phyloP scores from a whole-genome alignment of 2,113 vertebrate genomes.

The Arothron firmamentum region DNA sequence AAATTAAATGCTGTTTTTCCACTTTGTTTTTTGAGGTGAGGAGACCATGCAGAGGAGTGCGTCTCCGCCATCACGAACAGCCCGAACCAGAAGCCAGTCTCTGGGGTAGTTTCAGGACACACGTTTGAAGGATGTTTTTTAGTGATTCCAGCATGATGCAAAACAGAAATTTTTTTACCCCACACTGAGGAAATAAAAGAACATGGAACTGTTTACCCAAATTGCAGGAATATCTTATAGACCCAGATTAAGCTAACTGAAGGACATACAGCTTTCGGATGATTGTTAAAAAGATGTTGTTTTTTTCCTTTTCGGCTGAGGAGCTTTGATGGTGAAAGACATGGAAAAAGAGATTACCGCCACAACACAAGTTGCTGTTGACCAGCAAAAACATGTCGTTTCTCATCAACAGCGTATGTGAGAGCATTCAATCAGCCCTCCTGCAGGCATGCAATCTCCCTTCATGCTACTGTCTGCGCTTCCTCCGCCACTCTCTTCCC shows the following conservation, averaged over 20 bases:
- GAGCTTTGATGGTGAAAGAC: conserved; percentile 42
- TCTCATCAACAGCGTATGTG: conserved; percentile 39
- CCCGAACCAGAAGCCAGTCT: too few relatives aligned
- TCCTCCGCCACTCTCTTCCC: conserved; percentile 27
- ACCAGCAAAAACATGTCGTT: conserved; percentile 54
- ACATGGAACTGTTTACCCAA: not conserved
- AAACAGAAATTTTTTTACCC: conserved; percentile 1
- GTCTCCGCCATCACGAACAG: too few relatives aligned
- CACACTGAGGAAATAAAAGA: not conserved
- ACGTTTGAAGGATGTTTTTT: not conserved
- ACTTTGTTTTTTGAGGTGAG: too few relatives aligned
- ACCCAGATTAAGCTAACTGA: conserved; percentile 11
- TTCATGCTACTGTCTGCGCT: conserved; percentile 44
- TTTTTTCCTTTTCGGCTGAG: conserved; percentile 20
- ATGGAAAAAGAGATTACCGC: conserved; percentile 43
- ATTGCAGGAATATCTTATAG: conserved; percentile 9
- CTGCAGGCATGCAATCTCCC: conserved; percentile 58
- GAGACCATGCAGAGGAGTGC: too few relatives aligned
- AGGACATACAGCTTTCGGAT: conserved; percentile 18
- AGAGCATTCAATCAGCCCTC: conserved; percentile 51
- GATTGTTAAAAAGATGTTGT: conserved; percentile 16
- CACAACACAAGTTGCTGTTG: conserved; percentile 37
- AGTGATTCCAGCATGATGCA: not conserved
- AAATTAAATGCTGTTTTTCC: too few relatives aligned
- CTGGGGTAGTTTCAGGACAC: too few relatives aligned